Percentiles rank a stretch among this genome's conserved stretches.
Conservation (phyloP, 1,140 invertebrate species). For the Polypedilum pembai region DNA sequence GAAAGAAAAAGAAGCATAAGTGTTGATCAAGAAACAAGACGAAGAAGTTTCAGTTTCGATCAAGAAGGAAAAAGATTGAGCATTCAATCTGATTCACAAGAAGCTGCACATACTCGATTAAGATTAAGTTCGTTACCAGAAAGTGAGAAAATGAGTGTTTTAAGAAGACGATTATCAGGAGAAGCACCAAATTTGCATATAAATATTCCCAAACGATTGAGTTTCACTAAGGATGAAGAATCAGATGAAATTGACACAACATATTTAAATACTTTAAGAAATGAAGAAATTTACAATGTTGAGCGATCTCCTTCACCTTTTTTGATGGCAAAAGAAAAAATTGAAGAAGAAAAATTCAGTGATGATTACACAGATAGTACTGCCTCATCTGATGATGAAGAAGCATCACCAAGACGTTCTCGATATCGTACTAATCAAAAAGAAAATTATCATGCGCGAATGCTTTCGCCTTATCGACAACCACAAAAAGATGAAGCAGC, state of each 20-base stretch:
- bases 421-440: conserved; percentile 48
- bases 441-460: conserved; percentile 61
- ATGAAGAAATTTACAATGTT: not conserved
- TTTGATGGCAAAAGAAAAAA: conserved; percentile 37
- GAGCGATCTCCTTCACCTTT: conserved; percentile 2
- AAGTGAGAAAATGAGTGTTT: not conserved
- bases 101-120: not conserved
- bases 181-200: conserved; percentile 2
- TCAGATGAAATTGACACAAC: not conserved
- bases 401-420: conserved; percentile 48
- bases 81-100: not conserved
- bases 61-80: not conserved
- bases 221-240: not conserved
- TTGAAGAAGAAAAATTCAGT: conserved; percentile 40
- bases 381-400: conserved; percentile 48
- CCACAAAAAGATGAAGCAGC: conserved; percentile 48
- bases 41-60: conserved; percentile 29
- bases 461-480: conserved; percentile 40
- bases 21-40: conserved; percentile 4
- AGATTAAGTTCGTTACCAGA: not conserved
- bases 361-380: conserved; percentile 55
- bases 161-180: not conserved
- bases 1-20: conserved; percentile 35
- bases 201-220: not conserved
- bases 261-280: not conserved